Base-by-base conservation (phyloP, 2,888 invertebrate species). In the Taphrorychus bicolor region DNA sequence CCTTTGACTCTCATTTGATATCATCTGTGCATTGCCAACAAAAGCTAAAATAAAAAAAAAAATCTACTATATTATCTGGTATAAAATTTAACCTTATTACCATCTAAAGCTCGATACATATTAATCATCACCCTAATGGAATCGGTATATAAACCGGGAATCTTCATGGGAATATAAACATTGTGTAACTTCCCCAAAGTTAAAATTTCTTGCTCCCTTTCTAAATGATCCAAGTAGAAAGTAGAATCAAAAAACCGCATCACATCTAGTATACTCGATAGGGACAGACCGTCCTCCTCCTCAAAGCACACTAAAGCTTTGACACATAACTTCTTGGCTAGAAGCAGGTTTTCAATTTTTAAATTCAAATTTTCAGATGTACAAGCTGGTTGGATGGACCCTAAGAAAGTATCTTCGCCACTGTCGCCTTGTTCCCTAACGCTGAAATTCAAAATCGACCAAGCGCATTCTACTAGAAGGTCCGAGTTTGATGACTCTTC, bases 171-270 rank as follows among this genome's bases (percentile, higher is more conserved):
- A 18, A 51, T 9, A 21, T 51, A 51, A 17, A 19, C 18, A 9
- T n/a, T 14, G 14, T 51, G 22, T 11, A 51, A 51, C n/a, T 45
- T 32, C 11, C 32, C 45, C 3, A 32, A 32, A 3, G n/a, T n/a
- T n/a, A n/a, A 32, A 32, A 32, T 11, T 11, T 32, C 32, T 32
- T 5, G 14, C 14, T 45, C 45, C 11, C 5, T 45, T 3, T 45
- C 45, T 5, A 14, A 7, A 45, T n/a, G 14, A 11, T 41, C 65
- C 9, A 76, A 57, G 53, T 71, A 76, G 60, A 70, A 76, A 19
- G 72, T 69, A 48, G 54, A 68, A 64, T 73, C 59, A 17, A 75
- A 67, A 76, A 76, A 77, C 19, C 66, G 69, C 21, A 69, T 57
- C 9, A 74, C 70, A 58, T 76, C 75, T 17, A 74, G 14, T 60